Evolutionary conservation across 1,140 invertebrate species (phyloP), one percentile per base, ranked within the genome.

Genomic region (Drosophila rufa): DNA sequence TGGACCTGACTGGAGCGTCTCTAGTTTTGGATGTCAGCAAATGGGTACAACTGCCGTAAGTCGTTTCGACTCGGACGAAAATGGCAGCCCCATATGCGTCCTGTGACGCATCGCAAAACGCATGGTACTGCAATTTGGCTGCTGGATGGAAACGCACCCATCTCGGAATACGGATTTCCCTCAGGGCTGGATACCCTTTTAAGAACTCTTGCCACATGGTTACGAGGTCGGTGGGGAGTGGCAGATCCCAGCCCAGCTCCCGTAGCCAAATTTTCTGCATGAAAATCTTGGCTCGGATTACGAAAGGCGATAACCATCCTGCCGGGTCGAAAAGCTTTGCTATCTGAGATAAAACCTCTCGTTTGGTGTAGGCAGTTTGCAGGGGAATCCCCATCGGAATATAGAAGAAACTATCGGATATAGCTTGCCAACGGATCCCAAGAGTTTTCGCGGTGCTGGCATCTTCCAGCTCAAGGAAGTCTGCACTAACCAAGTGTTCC

Each of bases 331-430:
- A 27, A 5, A 57, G 55, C 7, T 57, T n/a, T 14, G 53, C 19
- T 56, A 40, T 40, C 9, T n/a, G 14, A 15, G 4, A 40, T 12
- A 56, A 56, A 42, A 42, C 55, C 55, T 57, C 38, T 57, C 38
- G 25, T 45, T 58, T 45, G 3, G 40, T 30, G n/a, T 45, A 58
- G 12, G 6, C 15, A 12, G 40, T 14, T 30, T 59, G 25, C 2
- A 46, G 25, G 4, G 9, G 6, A 27, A 27, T 27, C 3, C 25
- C 6, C 25, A 27, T 27, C 25, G 25, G 25, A 27, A 27, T 27
- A 27, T 6, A 27, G 25, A 27, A 27, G 6, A 27, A 27, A 27
- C 25, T 27, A 27, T 27, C 25, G 25, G 25, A 27, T 27, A 4
- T 27, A 27, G 25, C 25, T 27, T 27, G 25, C 25, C 25, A 27